Conservation (phyloP, 30 jellyfish, hydroid and myxozoan genomes). For the Aurelia sp. region DNA sequence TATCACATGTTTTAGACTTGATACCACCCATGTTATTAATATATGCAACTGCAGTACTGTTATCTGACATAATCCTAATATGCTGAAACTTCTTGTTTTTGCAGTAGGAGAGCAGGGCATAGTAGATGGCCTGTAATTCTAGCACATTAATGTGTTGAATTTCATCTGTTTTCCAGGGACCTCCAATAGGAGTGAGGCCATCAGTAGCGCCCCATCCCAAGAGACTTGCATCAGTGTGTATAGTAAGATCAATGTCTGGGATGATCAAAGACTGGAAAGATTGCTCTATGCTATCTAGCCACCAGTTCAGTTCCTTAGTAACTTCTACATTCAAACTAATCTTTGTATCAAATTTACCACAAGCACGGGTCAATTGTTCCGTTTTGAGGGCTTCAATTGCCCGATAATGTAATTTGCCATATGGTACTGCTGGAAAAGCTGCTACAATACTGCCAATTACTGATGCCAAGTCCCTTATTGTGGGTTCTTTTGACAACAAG, state of each 20-base stretch:
- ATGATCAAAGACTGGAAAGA: neutral
- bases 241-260: slow-evolving; percentile 13
- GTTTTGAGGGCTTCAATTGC: neutral
- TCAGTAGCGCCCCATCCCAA: slow-evolving; percentile 55
- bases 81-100: neutral
- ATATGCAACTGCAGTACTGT: slow-evolving; percentile 42
- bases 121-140: neutral
- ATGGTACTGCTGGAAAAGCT: slow-evolving; percentile 32
- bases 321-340: neutral
- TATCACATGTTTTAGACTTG: neutral
- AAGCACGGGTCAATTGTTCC: neutral
- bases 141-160: slow-evolving; percentile 12
- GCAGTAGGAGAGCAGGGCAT: neutral
- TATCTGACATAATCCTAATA: slow-evolving; percentile 30
- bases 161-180: slow-evolving; percentile 16
- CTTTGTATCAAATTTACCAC: slow-evolving; percentile 13
- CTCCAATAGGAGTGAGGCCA: slow-evolving; percentile 19
- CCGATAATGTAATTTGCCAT: slow-evolving; percentile 32
- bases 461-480: slow-evolving; percentile 30
- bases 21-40: slow-evolving; percentile 55
- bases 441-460: slow-evolving; percentile 6
- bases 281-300: neutral
- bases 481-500: neutral
- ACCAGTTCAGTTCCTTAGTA: neutral
- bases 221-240: slow-evolving; percentile 36